A percentile compares a stretch with the other conserved stretches of the same genome.
phyloP scores from a whole-genome alignment of 64 coral and sea anemone species.

The Anthopleura sola region DNA sequence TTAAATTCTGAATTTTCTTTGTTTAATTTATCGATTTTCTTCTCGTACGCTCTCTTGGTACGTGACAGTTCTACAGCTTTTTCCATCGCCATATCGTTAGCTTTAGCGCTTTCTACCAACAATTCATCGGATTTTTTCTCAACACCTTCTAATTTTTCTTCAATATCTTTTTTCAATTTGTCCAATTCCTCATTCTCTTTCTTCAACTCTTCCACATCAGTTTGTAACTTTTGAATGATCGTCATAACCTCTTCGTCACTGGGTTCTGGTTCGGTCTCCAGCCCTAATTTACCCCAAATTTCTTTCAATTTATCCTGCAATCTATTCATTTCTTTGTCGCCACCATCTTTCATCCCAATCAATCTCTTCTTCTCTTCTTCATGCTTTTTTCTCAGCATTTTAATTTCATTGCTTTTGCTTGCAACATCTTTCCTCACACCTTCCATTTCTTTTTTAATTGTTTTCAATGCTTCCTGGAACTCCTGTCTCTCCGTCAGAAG shows the following conservation, averaged over 20 bases:
- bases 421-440: constrained; percentile 30
- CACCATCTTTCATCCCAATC: constrained; percentile 39
- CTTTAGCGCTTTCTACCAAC: constrained; percentile 54
- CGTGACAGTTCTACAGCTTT: constrained; percentile 88
- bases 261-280: constrained; percentile 44
- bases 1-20: constrained; percentile 87
- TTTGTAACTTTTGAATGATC: constrained; percentile 48
- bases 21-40: constrained; percentile 83
- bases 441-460: constrained; percentile 44
- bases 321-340: constrained; percentile 45
- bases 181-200: constrained; percentile 47
- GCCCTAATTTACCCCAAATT: constrained; percentile 39
- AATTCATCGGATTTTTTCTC: constrained; percentile 47
- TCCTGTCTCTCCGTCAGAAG: constrained; percentile 43
- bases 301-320: constrained; percentile 45
- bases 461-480: constrained; percentile 32
- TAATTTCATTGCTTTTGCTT: constrained; percentile 59
- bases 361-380: constrained; percentile 54
- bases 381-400: constrained; percentile 35
- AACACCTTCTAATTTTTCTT: constrained; percentile 42
- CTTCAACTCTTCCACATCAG: constrained; percentile 42
- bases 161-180: constrained; percentile 13
- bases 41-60: constrained; percentile 65
- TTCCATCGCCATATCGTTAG: constrained; percentile 94
- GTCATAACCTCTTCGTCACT: constrained; percentile 37